Evolutionary conservation across 2,888 invertebrate genomes (phyloP).

Genomic region (Amiota communis): DNA sequence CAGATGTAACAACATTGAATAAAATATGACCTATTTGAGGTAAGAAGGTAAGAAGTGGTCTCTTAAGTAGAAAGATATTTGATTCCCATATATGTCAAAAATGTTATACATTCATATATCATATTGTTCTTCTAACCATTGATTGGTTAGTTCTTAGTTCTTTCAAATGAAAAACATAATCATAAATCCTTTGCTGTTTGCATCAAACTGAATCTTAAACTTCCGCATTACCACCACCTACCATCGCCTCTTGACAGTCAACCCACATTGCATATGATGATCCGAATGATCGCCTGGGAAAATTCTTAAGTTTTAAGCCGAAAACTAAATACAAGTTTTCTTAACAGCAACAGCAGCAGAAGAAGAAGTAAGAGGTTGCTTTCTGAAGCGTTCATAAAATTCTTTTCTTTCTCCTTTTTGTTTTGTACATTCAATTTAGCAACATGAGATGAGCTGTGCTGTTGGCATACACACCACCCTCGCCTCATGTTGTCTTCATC

Average conservation of each 20-base stretch:
- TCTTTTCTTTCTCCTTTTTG: no score
- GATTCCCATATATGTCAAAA: not conserved
- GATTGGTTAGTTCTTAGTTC: no score
- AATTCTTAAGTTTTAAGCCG: constrained; percentile 16
- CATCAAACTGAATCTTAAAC: constrained; percentile 1
- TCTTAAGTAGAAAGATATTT: no score
- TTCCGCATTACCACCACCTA: not conserved
- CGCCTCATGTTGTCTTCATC: not conserved
- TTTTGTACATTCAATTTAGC: no score
- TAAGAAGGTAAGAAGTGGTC: no score
- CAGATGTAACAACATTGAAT: no score
- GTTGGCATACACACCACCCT: not conserved
- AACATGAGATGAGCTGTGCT: not conserved
- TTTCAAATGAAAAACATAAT: not conserved
- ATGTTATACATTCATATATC: not conserved
- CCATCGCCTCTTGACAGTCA: no score
- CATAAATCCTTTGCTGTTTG: not conserved
- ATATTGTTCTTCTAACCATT: not conserved
- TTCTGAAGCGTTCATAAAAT: not conserved
- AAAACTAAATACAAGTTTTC: not conserved
- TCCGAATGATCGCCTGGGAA: constrained; percentile 12
- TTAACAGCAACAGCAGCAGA: not conserved
- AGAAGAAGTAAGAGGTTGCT: no score
- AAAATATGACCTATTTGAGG: no score
- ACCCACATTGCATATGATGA: no score